A percentile compares a stretch with the other conserved stretches of the same genome.
Conservation (phyloP, 2,113 vertebrate species). For the Micromys minutus region DNA sequence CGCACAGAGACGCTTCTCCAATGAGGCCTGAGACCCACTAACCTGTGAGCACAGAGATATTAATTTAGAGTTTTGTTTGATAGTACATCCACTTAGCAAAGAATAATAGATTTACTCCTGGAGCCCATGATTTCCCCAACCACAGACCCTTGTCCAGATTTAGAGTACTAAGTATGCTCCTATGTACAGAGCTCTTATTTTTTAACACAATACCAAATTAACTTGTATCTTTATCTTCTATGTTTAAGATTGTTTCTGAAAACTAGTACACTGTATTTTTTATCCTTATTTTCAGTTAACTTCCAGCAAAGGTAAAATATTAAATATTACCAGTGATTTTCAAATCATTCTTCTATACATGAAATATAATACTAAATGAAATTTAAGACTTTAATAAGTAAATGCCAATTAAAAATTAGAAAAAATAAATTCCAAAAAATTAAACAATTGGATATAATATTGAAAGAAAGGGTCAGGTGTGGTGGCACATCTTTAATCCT, state of each 20-base stretch:
- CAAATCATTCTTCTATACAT: slow-evolving; percentile 22
- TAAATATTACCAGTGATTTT: not conserved
- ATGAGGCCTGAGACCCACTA: not conserved
- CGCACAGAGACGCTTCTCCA: not conserved
- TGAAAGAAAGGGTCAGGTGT: not conserved
- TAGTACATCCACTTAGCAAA: not conserved
- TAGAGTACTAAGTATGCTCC: not conserved
- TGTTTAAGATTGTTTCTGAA: slow-evolving; percentile 6
- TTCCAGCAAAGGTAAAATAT: slow-evolving; percentile 38
- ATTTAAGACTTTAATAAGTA: slow-evolving; percentile 25
- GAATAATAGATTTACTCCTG: not conserved
- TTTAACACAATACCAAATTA: slow-evolving; percentile 45
- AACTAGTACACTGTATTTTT: not conserved
- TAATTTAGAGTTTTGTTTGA: not conserved
- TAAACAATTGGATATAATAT: not conserved
- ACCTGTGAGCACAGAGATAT: not conserved
- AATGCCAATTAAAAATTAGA: slow-evolving; percentile 32
- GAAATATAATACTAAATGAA: slow-evolving; percentile 6
- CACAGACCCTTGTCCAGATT: not conserved
- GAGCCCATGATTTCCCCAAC: not conserved
- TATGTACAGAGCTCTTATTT: not conserved
- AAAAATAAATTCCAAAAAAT: slow-evolving; percentile 42
- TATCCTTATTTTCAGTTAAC: slow-evolving; percentile 47
- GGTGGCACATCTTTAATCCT: not conserved
- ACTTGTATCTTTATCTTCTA: not conserved